Percentiles rank a stretch among this genome's conserved stretches.
phyloP scores from a whole-genome alignment of 2,888 invertebrate genomes.

The Lasius platythorax region DNA sequence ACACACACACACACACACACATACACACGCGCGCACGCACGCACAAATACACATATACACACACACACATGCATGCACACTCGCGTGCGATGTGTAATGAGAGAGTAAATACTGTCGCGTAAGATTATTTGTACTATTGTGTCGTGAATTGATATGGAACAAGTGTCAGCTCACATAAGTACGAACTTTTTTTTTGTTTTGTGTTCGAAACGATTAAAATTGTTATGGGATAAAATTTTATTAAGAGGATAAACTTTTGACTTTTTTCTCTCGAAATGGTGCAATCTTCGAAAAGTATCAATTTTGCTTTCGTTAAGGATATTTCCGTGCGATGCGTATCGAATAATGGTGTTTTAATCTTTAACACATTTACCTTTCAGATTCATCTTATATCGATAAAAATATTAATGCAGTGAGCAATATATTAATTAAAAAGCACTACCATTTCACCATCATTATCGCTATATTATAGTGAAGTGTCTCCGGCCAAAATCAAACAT shows the following conservation, averaged over 20 bases:
- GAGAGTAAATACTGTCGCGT: conserved; percentile 24
- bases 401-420: neutral
- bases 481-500: conserved; percentile 5
- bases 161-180: conserved; percentile 1
- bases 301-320: neutral
- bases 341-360: neutral
- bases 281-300: neutral
- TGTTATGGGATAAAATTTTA: neutral
- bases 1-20: neutral
- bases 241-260: neutral
- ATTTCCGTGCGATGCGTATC: neutral
- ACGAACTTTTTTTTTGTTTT: conserved; percentile 2
- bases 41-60: too few relatives aligned
- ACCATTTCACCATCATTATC: conserved; percentile 40
- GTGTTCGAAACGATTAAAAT: conserved; percentile 7
- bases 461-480: conserved; percentile 14
- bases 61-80: neutral
- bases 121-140: conserved; percentile 46
- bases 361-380: neutral
- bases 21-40: too few relatives aligned
- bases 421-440: conserved; percentile 31
- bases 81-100: conserved; percentile 6
- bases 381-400: conserved; percentile 6
- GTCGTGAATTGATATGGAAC: conserved; percentile 23
- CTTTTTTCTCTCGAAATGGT: neutral